A percentile compares a stretch with the other conserved stretches of the same genome.
Evolutionary conservation across 2,113 vertebrate species (phyloP).

Genomic region (Cacatua alba): DNA sequence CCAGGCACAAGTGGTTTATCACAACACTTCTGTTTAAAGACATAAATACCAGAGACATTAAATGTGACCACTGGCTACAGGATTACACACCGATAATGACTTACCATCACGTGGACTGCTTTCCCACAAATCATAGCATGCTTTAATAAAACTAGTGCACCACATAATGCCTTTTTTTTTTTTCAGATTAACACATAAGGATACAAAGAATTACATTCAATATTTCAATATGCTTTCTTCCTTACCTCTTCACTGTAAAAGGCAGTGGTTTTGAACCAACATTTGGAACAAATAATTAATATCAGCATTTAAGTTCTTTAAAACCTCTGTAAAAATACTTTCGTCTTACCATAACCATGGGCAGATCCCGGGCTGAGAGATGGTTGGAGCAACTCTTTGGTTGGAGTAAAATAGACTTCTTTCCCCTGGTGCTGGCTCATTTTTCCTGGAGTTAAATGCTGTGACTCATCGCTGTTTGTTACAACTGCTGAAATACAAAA

Average conservation of each 20-base stretch:
- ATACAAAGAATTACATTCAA: not conserved
- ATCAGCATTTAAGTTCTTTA: not conserved
- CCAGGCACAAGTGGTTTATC: not conserved
- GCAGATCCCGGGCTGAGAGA: conserved; percentile 84
- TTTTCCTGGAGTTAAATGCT: conserved; percentile 86
- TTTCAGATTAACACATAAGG: not conserved
- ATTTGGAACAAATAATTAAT: not conserved
- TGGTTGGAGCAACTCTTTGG: conserved; percentile 83
- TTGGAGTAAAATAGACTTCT: conserved; percentile 87
- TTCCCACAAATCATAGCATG: not conserved
- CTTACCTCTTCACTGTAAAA: not conserved
- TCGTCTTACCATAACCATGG: conserved; percentile 86
- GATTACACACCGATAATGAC: not conserved
- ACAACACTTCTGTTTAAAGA: not conserved
- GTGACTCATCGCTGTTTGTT: conserved; percentile 84
- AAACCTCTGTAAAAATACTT: not conserved
- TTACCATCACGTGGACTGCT: not conserved
- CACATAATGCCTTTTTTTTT: fast-evolving
- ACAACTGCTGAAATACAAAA: conserved; percentile 79
- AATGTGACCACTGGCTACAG: fast-evolving
- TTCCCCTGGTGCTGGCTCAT: conserved; percentile 94
- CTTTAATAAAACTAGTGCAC: not conserved
- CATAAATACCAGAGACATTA: not conserved
- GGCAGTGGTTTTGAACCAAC: not conserved
- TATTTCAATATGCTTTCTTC: not conserved